Evolutionary conservation across 1,140 invertebrate species (phyloP).

Genomic region (Achroia grisella): DNA sequence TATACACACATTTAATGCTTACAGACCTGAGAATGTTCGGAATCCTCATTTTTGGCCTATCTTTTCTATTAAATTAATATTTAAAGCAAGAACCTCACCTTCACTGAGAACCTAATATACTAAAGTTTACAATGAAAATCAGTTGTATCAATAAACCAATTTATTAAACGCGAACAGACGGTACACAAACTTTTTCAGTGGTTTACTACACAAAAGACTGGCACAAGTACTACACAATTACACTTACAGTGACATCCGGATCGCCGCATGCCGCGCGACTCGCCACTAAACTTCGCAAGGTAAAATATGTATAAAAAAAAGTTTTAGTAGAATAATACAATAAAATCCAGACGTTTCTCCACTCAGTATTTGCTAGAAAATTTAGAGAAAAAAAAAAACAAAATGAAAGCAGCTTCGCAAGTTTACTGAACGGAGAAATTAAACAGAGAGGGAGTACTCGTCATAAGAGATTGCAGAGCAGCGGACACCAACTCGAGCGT

Average conservation of each 20-base stretch:
- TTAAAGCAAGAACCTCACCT: too few species aligned
- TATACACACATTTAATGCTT: too few species aligned
- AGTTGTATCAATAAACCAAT: conserved; percentile 11
- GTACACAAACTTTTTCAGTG: conserved; percentile 19
- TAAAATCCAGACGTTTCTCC: conserved; percentile 20
- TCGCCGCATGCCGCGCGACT: conserved; percentile 11
- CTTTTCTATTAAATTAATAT: too few species aligned
- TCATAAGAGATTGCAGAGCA: conserved; percentile 3
- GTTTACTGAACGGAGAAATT: conserved; percentile 33
- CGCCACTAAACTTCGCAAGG: conserved; percentile 1
- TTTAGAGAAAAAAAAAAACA: conserved; percentile 12
- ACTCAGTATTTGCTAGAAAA: conserved; percentile 32
- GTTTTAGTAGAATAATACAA: background rate
- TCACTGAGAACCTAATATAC: too few species aligned
- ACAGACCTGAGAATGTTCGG: too few species aligned
- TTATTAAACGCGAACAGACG: conserved; percentile 25
- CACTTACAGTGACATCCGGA: conserved; percentile 22
- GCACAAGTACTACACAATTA: conserved; percentile 30
- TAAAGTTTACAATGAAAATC: too few species aligned
- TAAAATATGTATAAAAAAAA: conserved; percentile 7
- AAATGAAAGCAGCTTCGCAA: conserved; percentile 29
- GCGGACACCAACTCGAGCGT: conserved; percentile 17
- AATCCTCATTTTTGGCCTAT: too few species aligned
- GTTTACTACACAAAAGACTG: conserved; percentile 25
- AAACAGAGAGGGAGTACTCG: conserved; percentile 10